Percentiles rank a stretch among this genome's conserved stretches.
phyloP scores from a whole-genome alignment of 2,113 vertebrate genomes.

The Phyllostomus discolor region DNA sequence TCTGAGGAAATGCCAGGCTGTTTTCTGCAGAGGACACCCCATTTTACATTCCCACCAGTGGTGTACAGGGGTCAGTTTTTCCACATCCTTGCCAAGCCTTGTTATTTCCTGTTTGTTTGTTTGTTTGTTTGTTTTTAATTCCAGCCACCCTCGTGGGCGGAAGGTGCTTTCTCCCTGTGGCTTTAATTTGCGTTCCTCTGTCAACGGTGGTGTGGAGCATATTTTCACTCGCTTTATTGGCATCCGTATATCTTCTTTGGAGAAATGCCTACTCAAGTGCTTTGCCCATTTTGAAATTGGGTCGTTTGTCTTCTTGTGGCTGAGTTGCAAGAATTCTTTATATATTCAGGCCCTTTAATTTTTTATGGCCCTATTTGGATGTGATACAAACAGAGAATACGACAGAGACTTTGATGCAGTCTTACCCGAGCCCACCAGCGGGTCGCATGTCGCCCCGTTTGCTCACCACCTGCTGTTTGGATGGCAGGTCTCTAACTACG shows the following conservation, averaged over 20 bases:
- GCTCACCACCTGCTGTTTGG: background rate
- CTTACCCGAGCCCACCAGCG: background rate
- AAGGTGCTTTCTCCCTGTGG: background rate
- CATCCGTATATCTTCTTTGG: background rate
- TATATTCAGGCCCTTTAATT: background rate
- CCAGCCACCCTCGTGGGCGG: background rate
- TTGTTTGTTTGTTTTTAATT: too few relatives aligned
- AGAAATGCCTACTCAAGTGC: background rate
- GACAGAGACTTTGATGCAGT: accelerated
- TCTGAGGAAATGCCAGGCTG: background rate
- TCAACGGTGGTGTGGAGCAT: too few relatives aligned
- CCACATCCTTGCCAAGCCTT: background rate
- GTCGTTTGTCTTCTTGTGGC: background rate
- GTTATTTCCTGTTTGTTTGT: background rate
- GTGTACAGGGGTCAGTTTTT: too few relatives aligned
- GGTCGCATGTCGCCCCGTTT: background rate
- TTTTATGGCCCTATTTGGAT: background rate
- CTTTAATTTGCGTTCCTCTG: background rate
- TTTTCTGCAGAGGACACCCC: background rate
- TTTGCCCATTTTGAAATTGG: background rate
- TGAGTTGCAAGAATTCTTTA: background rate
- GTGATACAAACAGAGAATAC: background rate
- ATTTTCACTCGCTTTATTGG: background rate
- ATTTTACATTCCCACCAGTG: background rate
- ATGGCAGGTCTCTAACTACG: accelerated